phyloP scores from a whole-genome alignment of 2,113 vertebrate genomes.

The Microtus ochrogaster region DNA sequence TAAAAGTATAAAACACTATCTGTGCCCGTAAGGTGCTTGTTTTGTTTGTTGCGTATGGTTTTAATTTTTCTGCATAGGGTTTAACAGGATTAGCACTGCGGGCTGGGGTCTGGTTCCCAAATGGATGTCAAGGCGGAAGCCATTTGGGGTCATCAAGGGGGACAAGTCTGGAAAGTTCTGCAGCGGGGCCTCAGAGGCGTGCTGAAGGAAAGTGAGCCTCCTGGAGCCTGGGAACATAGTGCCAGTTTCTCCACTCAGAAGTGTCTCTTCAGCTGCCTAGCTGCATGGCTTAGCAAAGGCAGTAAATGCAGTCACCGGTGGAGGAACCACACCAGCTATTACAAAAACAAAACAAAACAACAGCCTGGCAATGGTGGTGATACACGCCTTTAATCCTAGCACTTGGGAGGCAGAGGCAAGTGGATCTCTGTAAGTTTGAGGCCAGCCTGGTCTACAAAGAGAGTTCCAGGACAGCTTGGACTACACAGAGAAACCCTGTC shows the following conservation, averaged over 20 bases:
- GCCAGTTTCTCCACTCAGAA: not conserved
- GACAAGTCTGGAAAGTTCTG: not conserved
- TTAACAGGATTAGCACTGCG: constrained; percentile 2
- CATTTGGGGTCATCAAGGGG: not conserved
- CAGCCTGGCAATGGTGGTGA: no score
- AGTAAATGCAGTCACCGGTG: not conserved
- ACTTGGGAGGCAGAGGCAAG: no score
- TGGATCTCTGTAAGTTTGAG: no score
- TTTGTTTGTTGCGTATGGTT: not conserved
- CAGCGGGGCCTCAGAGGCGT: not conserved
- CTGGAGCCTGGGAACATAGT: not conserved
- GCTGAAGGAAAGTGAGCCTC: not conserved
- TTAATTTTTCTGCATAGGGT: not conserved
- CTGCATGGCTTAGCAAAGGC: not conserved
- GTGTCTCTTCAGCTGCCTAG: not conserved
- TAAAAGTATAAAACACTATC: not conserved
- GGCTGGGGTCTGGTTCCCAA: not conserved
- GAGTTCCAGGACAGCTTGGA: no score
- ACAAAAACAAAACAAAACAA: not conserved
- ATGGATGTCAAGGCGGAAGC: not conserved
- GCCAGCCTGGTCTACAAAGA: no score
- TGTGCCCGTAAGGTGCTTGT: not conserved
- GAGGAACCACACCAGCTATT: not conserved
- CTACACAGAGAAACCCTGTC: no score
- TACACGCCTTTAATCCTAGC: no score